phyloP scores from a whole-genome alignment of 2,888 invertebrate genomes.

The Amphiduros pacificus region DNA sequence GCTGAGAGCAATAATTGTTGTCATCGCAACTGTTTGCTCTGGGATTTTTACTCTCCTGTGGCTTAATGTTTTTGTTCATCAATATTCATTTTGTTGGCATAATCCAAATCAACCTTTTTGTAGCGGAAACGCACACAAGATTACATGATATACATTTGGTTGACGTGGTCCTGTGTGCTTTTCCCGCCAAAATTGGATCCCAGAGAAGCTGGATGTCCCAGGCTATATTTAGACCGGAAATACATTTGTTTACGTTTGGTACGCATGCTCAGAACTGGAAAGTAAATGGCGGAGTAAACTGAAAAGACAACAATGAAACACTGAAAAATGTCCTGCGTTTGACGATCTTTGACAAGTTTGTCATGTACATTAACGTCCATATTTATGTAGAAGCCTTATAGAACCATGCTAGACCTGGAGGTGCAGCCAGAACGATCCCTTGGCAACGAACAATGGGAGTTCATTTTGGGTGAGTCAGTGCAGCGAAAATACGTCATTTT shows the following conservation, averaged over 20 bases:
- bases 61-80: too few relatives aligned
- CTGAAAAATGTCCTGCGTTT: background rate
- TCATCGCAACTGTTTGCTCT: too few relatives aligned
- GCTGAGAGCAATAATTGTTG: too few relatives aligned
- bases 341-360: background rate
- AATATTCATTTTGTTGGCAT: too few relatives aligned
- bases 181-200: too few relatives aligned
- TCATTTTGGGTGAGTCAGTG: conserved; percentile 85
- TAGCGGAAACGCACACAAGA: too few relatives aligned
- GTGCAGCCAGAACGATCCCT: conserved; percentile 84
- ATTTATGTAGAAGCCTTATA: background rate
- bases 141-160: too few relatives aligned
- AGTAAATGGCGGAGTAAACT: conserved; percentile 16
- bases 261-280: conserved; percentile 20
- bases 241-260: conserved; percentile 27
- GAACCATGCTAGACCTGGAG: conserved; percentile 89
- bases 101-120: too few relatives aligned
- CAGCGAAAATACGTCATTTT: too few relatives aligned
- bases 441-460: conserved; percentile 97
- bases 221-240: conserved; percentile 12
- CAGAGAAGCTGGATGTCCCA: too few relatives aligned
- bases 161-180: too few relatives aligned
- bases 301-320: background rate
- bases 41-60: too few relatives aligned
- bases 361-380: background rate